These are phyloP conservation scores for Halictus quadricinctus DNA, from an alignment of 2,888 invertebrate genomes.

Conservation along the genomic window DNA sequence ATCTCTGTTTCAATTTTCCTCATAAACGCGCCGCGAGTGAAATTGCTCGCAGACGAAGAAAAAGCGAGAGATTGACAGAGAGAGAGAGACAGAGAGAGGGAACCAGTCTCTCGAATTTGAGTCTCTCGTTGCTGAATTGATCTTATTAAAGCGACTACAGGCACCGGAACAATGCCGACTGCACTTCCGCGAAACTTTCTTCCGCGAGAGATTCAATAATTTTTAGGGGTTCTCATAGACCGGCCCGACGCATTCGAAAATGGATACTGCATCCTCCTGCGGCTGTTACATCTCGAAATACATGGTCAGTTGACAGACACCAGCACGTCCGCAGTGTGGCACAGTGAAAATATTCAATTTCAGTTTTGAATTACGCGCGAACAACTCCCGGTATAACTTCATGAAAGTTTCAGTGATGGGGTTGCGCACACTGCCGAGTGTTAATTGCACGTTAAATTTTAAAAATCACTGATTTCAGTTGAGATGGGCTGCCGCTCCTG, in stretches of 20 bases:
- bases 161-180: slow-evolving; percentile 11
- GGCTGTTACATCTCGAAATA: neutral
- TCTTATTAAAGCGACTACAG: slow-evolving; percentile 34
- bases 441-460: neutral
- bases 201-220: slow-evolving; percentile 10
- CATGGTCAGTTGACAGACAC: neutral
- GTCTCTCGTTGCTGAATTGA: slow-evolving; percentile 34
- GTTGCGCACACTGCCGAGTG: neutral
- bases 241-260: neutral
- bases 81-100: neutral
- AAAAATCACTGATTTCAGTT: neutral
- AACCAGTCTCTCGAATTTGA: slow-evolving; percentile 36
- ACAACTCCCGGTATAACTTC: neutral
- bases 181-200: slow-evolving; percentile 3
- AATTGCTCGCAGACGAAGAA: slow-evolving; percentile 38
- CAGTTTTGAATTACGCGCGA: neutral
- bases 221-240: neutral
- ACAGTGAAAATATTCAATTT: neutral
- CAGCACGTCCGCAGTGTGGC: neutral
- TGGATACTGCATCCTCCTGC: neutral
- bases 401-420: neutral
- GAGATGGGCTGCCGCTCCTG: neutral
- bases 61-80: neutral
- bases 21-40: slow-evolving; percentile 30
- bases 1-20: slow-evolving; percentile 51